phyloP scores from a whole-genome alignment of 2,113 vertebrate genomes.

The Nestor notabilis region DNA sequence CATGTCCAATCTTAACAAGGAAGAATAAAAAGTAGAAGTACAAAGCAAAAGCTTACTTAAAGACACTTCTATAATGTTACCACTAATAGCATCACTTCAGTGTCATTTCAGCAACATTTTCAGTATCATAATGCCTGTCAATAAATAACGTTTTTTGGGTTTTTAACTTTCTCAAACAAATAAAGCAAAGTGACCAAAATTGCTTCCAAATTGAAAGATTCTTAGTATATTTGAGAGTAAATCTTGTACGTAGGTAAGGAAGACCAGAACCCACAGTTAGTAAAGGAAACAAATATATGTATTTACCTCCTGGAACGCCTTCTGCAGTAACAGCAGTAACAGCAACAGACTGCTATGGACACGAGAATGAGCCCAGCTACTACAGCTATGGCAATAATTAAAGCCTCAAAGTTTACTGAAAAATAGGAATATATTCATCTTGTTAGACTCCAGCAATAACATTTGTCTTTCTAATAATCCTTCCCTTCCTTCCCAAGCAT shows the following conservation, averaged over 20 bases:
- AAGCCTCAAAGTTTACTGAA: constrained; percentile 87
- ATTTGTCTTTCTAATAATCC: background rate
- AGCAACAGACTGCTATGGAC: constrained; percentile 77
- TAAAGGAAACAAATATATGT: background rate
- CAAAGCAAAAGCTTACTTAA: background rate
- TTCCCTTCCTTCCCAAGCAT: background rate
- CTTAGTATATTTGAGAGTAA: background rate
- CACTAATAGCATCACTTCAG: background rate
- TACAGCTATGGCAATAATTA: constrained; percentile 84
- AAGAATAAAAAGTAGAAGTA: background rate
- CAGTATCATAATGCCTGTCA: background rate
- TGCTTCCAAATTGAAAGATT: background rate
- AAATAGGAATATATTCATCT: constrained; percentile 18
- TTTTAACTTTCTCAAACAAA: background rate
- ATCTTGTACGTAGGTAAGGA: background rate
- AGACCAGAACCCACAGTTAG: background rate
- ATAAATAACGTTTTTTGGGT: too few species aligned
- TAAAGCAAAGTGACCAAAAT: background rate
- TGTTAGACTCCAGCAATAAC: background rate
- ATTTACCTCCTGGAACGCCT: constrained; percentile 71
- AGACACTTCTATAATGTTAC: background rate
- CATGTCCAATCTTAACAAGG: background rate
- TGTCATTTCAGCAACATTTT: background rate
- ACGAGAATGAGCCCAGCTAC: constrained; percentile 77
- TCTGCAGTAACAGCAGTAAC: constrained; percentile 83